Evolutionary conservation across 2,888 invertebrate species (phyloP).

Genomic region (Anodontia alba): DNA sequence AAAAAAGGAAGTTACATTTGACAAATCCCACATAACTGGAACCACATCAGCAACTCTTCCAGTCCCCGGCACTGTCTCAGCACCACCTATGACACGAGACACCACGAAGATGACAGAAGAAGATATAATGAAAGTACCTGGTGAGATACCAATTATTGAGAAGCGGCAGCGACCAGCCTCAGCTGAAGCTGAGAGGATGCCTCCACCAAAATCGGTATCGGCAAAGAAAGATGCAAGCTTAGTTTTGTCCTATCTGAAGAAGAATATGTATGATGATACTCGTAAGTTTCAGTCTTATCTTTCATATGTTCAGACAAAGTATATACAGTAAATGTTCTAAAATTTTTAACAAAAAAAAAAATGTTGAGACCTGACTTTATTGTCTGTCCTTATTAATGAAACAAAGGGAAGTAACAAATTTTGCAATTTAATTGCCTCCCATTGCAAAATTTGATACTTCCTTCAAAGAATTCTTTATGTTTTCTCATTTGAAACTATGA

Average conservation of each 20-base stretch:
- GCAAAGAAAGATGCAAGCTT: constrained; percentile 59
- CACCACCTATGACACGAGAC: constrained; percentile 24
- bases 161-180: constrained; percentile 44
- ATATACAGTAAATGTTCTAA: neutral
- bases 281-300: constrained; percentile 63
- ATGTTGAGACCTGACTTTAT: neutral
- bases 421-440: no score
- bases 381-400: no score
- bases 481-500: no score
- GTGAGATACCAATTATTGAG: constrained; percentile 73
- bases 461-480: no score
- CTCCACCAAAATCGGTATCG: constrained; percentile 29
- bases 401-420: no score
- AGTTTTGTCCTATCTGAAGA: constrained; percentile 73
- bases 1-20: constrained; percentile 8
- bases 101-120: constrained; percentile 52
- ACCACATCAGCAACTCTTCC: neutral
- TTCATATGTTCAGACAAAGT: no score
- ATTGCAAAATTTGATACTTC: no score
- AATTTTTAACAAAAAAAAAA: neutral
- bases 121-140: constrained; percentile 66
- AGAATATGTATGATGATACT: constrained; percentile 79
- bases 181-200: constrained; percentile 31
- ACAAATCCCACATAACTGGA: neutral
- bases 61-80: neutral